Conservation (phyloP, 92 coral and sea anemone species). For the Porites cylindrica region DNA sequence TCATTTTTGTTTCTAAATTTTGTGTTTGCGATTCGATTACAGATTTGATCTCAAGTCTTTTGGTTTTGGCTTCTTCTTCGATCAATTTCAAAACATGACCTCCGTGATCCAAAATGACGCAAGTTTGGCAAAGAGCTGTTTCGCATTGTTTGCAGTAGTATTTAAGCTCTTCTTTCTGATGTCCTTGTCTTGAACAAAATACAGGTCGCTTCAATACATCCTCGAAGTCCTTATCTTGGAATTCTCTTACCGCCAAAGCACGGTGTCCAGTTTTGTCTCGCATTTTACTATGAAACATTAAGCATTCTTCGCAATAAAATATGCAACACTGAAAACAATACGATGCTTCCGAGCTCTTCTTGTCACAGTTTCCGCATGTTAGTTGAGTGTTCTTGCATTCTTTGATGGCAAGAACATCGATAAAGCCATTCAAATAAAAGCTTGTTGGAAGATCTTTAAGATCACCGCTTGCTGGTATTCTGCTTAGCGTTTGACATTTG, state of each 20-base stretch:
- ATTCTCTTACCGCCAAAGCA: not conserved
- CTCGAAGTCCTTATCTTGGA: not conserved
- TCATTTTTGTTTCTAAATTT: not conserved
- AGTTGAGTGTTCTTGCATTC: too few relatives aligned
- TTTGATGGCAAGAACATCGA: not conserved
- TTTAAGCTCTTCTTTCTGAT: not conserved
- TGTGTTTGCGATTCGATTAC: not conserved
- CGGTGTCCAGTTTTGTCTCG: too few relatives aligned
- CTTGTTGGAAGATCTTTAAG: too few relatives aligned
- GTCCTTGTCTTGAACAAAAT: conserved; percentile 5
- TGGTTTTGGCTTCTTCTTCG: not conserved
- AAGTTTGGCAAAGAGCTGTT: not conserved
- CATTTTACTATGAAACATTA: too few relatives aligned
- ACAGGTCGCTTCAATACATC: not conserved
- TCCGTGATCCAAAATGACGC: not conserved
- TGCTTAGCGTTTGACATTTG: too few relatives aligned
- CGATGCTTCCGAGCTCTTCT: not conserved
- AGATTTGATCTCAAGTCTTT: not conserved
- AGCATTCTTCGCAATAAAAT: not conserved
- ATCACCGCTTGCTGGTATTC: too few relatives aligned
- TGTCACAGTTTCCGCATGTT: not conserved
- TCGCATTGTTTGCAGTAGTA: not conserved
- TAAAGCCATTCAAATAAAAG: too few relatives aligned
- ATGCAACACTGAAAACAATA: conserved; percentile 4
- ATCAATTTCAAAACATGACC: not conserved